Conservation (phyloP, 2,888 invertebrate species). For the Pasiphila rectangulata region DNA sequence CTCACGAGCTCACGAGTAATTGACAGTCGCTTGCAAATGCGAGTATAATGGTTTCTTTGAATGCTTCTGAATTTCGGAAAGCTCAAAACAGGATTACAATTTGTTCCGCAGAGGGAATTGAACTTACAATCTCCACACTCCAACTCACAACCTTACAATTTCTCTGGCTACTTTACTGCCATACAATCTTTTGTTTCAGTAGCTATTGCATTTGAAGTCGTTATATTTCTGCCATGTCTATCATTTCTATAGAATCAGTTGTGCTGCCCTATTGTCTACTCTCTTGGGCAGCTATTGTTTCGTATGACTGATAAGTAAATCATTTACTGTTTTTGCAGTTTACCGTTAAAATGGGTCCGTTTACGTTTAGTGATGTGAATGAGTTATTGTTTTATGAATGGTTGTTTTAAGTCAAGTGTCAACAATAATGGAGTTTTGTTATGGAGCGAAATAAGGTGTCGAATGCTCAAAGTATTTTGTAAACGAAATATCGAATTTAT, state of each 20-base stretch:
- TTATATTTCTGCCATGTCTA: background rate
- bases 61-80: slow-evolving; percentile 6
- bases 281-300: slow-evolving; percentile 15
- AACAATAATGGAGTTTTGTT: background rate
- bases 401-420: background rate
- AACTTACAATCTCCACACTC: too few species aligned
- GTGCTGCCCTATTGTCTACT: slow-evolving; percentile 17
- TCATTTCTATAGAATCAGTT: slow-evolving; percentile 8
- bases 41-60: slow-evolving; percentile 15
- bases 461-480: too few species aligned
- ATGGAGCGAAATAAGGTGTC: background rate
- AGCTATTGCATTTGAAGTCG: background rate
- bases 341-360: slow-evolving; percentile 11
- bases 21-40: slow-evolving; percentile 6
- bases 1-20: slow-evolving; percentile 34
- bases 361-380: slow-evolving; percentile 8
- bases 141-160: too few species aligned
- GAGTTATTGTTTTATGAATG: slow-evolving; percentile 7
- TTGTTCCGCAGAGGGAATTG: too few species aligned
- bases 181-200: too few species aligned
- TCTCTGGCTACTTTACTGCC: too few species aligned
- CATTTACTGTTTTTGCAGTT: slow-evolving; percentile 12
- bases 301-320: slow-evolving; percentile 19
- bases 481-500: too few species aligned
- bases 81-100: background rate